These are phyloP conservation scores for Leuciscus idus DNA, from an alignment of 2,113 vertebrate genomes.

Conservation along the genomic window DNA sequence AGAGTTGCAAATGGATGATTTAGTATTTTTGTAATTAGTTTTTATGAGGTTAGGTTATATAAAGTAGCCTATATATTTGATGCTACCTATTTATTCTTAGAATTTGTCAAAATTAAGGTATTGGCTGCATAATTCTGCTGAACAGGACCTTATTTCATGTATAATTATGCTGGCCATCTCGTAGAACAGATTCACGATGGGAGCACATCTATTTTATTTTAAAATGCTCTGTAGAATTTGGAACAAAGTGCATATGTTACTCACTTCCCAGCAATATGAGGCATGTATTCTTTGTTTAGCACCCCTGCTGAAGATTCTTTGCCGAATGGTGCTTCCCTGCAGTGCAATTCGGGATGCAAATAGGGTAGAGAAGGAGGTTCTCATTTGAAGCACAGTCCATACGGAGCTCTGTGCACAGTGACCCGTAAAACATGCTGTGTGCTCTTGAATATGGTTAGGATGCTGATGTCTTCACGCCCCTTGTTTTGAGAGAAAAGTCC, in stretches of 20 bases:
- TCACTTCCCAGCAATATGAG: neutral
- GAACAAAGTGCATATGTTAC: conserved; percentile 5
- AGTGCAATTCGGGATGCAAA: conserved; percentile 25
- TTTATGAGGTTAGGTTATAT: neutral
- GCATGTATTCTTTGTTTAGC: conserved; percentile 4
- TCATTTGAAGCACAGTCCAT: conserved; percentile 10
- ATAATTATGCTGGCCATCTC: neutral
- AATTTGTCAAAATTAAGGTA: neutral
- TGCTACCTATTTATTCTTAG: neutral
- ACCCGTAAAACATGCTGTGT: conserved; percentile 24
- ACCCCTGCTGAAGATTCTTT: conserved; percentile 15
- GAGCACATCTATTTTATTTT: neutral
- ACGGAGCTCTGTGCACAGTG: conserved; percentile 31
- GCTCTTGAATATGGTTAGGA: conserved; percentile 23
- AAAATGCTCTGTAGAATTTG: neutral
- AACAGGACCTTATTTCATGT: neutral
- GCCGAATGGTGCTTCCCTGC: conserved; percentile 12
- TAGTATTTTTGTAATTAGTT: neutral
- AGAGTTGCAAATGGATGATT: neutral
- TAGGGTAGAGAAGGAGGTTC: neutral
- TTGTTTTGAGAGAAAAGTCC: conserved; percentile 29
- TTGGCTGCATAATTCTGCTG: neutral
- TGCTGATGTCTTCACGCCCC: conserved; percentile 17
- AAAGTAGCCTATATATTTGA: neutral
- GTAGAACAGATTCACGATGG: neutral